Evolutionary conservation across 2,113 vertebrate species (phyloP), one percentile per base, ranked within the genome.

Genomic region (Rhinolophus ferrumequinum): DNA sequence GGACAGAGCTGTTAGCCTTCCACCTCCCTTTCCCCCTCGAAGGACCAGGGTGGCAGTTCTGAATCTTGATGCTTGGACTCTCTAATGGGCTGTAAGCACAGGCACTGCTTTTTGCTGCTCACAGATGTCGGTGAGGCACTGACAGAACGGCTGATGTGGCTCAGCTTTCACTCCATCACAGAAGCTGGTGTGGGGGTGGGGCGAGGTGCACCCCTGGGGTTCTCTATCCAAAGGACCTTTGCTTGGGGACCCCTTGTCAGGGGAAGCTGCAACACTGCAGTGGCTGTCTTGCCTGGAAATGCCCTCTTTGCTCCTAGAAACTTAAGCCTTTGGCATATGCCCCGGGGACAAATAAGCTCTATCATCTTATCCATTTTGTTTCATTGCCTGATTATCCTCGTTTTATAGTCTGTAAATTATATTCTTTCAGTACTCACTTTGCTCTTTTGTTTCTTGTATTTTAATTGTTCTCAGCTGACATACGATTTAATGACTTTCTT

Each of bases 391-490:
- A 85, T 88, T 91, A 70, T 35, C 35, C 62, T 50, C 54, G 81
- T 92, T 95, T 94, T 94, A 94, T 90, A 52, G 58, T 93, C 58
- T 88, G 60, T 83, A 79, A 72, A 88, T 93, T 88, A 77, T 79
- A 85, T 88, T 60, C 88, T 77, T 93, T 90, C 72, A 66, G 28
- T 62, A 22, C 83, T 83, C 56, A 64, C 83, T 91, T 85, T 52
- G 81, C 50, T 95, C 33, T 83, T 92, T 79, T 52, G 26, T 81
- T 86, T 95, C 81, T 73, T 82, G n/a, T 69, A 41, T 93, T 97
- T 93, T 96, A 96, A 97, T 93, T 95, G 72, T 91, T 80, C 88
- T 94, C 91, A 7, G 56, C 82, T 86, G 91, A 96, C 41, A 4
- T 94, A 56, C 0, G 0, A 56, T 73, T 95, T 97, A 77, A 85